Evolutionary conservation across 37 sponge, comb jelly and placozoan species (phyloP).

Genomic region (Spongilla lacustris): DNA sequence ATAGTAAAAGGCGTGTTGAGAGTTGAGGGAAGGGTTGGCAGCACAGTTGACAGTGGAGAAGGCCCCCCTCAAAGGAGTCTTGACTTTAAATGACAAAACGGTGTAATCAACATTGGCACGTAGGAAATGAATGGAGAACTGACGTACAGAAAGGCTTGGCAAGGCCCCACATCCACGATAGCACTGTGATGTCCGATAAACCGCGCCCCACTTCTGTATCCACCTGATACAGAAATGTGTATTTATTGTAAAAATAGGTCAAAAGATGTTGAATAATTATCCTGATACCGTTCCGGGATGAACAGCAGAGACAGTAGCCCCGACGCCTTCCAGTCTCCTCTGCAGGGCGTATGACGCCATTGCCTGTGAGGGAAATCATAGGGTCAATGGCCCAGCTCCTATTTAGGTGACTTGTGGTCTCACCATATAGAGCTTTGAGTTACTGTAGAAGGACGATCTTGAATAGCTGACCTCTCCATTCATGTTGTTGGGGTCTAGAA

Average conservation of each 20-base stretch:
- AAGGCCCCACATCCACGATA: background rate
- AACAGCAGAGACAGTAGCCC: constrained; percentile 29
- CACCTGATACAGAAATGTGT: background rate
- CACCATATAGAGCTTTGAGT: constrained; percentile 33
- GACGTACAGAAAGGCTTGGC: background rate
- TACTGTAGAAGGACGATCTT: constrained; percentile 19
- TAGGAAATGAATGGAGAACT: no score
- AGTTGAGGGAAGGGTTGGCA: no score
- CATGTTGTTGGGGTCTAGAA: constrained; percentile 16
- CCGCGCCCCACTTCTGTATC: background rate
- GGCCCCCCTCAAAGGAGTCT: no score
- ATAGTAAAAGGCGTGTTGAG: no score
- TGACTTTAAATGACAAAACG: no score
- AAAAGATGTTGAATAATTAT: no score
- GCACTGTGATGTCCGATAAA: background rate
- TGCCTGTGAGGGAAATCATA: constrained; percentile 3
- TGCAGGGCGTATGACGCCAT: constrained; percentile 38
- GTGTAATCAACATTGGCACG: no score
- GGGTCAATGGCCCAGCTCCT: background rate
- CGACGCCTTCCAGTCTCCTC: constrained; percentile 25
- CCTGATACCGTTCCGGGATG: constrained; percentile 42
- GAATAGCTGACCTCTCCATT: constrained; percentile 23
- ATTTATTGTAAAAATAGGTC: no score
- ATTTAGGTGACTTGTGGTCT: background rate
- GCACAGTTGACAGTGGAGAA: no score